Percentiles rank a stretch among this genome's conserved stretches.
Conservation (phyloP, 1,140 invertebrate species). For the Phortica variegata region DNA sequence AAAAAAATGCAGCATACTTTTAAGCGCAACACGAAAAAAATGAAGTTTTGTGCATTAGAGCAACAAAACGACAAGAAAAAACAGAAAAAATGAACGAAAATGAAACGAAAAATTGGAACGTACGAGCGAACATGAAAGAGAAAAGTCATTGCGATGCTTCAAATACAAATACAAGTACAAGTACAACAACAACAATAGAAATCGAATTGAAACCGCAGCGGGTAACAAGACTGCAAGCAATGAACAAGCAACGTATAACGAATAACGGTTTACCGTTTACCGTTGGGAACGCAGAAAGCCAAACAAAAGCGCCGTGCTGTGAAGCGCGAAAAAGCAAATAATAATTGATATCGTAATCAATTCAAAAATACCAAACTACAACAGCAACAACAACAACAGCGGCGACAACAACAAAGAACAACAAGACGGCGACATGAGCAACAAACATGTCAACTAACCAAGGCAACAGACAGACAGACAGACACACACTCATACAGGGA, state of each 20-base stretch:
- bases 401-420: constrained; percentile 42
- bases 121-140: too few relatives aligned
- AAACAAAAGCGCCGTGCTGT: neutral
- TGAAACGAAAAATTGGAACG: too few relatives aligned
- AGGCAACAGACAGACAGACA: constrained; percentile 10
- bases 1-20: constrained; percentile 52
- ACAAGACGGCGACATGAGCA: constrained; percentile 27
- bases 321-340: constrained; percentile 38
- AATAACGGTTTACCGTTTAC: too few relatives aligned
- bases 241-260: neutral
- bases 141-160: too few relatives aligned
- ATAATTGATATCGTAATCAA: constrained; percentile 54
- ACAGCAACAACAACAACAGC: constrained; percentile 49
- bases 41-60: too few relatives aligned
- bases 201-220: too few relatives aligned
- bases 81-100: constrained; percentile 33
- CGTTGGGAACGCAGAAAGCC: too few relatives aligned
- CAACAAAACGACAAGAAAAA: constrained; percentile 39
- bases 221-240: too few relatives aligned
- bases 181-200: constrained; percentile 7
- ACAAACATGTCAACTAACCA: constrained; percentile 30
- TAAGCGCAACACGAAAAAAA: too few relatives aligned
- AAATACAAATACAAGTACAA: constrained; percentile 41
- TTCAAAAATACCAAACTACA: constrained; percentile 51
- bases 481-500: constrained; percentile 21